Evolutionary conservation across 1,140 invertebrate genomes (phyloP).

Genomic region (Saccostrea glomerata): DNA sequence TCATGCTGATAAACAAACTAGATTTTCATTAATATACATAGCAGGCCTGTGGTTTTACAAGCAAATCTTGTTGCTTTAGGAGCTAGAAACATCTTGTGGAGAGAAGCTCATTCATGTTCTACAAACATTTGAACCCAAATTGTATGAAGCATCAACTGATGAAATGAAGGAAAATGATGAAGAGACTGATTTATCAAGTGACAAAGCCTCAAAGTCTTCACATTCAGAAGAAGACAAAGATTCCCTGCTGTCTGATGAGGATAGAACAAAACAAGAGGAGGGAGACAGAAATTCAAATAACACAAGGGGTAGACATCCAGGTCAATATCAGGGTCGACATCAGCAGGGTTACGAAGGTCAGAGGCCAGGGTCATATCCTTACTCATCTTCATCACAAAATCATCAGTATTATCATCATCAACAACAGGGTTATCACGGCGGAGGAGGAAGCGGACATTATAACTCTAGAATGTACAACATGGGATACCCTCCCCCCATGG

Average conservation of each 20-base stretch:
- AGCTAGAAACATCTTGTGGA: slow-evolving; percentile 80
- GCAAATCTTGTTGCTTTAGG: slow-evolving; percentile 71
- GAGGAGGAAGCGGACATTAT: slow-evolving; percentile 24
- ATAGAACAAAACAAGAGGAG: not conserved
- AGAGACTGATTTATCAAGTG: not conserved
- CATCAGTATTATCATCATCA: slow-evolving; percentile 45
- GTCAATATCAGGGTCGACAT: slow-evolving; percentile 39
- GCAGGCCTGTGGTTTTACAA: too few species aligned
- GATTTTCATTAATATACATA: too few species aligned
- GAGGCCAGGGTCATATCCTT: slow-evolving; percentile 44
- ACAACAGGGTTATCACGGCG: slow-evolving; percentile 24
- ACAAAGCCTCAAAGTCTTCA: slow-evolving; percentile 24
- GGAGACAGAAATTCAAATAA: not conserved
- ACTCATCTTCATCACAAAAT: slow-evolving; percentile 25
- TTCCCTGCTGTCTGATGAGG: slow-evolving; percentile 14
- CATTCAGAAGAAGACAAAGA: slow-evolving; percentile 8
- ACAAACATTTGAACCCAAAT: slow-evolving; percentile 69
- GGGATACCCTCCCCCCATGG: slow-evolving; percentile 42
- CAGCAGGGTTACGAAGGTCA: slow-evolving; percentile 42
- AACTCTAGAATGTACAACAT: slow-evolving; percentile 34
- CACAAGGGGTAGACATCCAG: not conserved
- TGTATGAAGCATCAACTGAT: slow-evolving; percentile 22
- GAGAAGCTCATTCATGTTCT: slow-evolving; percentile 79
- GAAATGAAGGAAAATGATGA: slow-evolving; percentile 13
- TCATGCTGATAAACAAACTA: too few species aligned